Evolutionary conservation across 1,140 invertebrate species (phyloP), one percentile per base, ranked within the genome.

Genomic region (Pseudobourletiella spinata): DNA sequence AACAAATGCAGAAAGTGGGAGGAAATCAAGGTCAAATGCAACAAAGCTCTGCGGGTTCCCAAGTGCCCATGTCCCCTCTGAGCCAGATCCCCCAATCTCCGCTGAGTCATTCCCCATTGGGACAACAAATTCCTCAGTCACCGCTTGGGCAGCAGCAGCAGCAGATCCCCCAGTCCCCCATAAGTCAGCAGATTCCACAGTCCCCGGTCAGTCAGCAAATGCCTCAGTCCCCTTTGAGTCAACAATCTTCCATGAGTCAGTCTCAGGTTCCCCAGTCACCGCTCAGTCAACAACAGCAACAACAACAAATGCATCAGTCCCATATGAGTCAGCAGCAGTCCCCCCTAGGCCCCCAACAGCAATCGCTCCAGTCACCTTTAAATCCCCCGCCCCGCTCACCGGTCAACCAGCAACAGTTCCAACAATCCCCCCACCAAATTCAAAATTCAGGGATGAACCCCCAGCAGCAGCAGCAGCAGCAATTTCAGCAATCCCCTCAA

Each of bases 311-410:
- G 18, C 46, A 54, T 14, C 51, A 26, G 20, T 54, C 51, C 6
- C 57, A 46, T n/a, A 35, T 28, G 26, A n/a, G 29, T 20, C 51
- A 26, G 28, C 4, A 14, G 22, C 48, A 52, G 20, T 28, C 30
- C 15, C 51, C 32, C 3, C 62, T 50, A 16, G 8, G 3, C 1
- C 25, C 16, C 29, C 50, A 55, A 22, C 64, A 65, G n/a, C 57
- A 52, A 15, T 18, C 28, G 18, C 32, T 29, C 15, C 57, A 52
- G 20, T 11, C 29, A 18, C 25, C 35, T n/a, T n/a, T n/a, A n/a
- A n/a, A n/a, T 2, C 16, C 25, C 2, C 63, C 59, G 46, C 59
- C 35, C n/a, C 30, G 30, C 20, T 2, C 4, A 26, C 54, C n/a
- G 43, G 6, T n/a, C 22, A 20, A 18, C 16, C 59, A 61, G 30